Base-by-base conservation (phyloP, 1,140 invertebrate genomes). In the Asbolus verrucosus region DNA sequence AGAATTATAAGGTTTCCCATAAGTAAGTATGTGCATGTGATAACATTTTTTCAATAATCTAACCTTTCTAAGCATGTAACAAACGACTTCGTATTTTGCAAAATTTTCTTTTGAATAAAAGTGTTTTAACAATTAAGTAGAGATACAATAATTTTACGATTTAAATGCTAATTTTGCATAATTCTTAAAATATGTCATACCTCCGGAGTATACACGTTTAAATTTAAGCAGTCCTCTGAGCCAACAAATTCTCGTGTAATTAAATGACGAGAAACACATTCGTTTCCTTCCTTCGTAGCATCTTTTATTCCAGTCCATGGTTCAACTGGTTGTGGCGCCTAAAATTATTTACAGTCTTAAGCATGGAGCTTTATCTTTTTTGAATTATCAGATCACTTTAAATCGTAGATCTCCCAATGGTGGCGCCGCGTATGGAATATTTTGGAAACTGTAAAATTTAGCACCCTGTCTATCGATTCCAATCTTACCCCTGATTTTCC, bases 161-260 rank as follows among this genome's bases (percentile, higher is more conserved):
- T n/a, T n/a, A n/a, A n/a, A n/a, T n/a, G n/a, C n/a, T n/a, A n/a
- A n/a, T n/a, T n/a, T n/a, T n/a, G n/a, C n/a, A n/a, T n/a, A n/a
- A n/a, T n/a, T n/a, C n/a, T n/a, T n/a, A n/a, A n/a, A n/a, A n/a
- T n/a, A n/a, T 46, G 9, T 18, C n/a, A 75, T 67, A 54, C 31
- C 63, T 46, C 31, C 14, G 85, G 87, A 1, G 87, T 86, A 79
- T 87, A 92, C 0, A 93, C 84, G 74, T 92, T 92, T 0, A 92
- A 78, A 77, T 87, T 90, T 0, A 93, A 83, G 76, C 92, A 93
- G 79, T 93, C 90, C 77, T 93, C 91, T 5, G 39, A 65, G 2
- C 71, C 71, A 0, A 72, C 36, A 14, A 38, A 13, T 27, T 30
- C 60, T 24, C 11, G 6, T 0, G 36, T 18, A 13, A 70, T 4